Evolutionary conservation across 2,888 invertebrate genomes (phyloP).

Genomic region (Ichneumoninae sp.): DNA sequence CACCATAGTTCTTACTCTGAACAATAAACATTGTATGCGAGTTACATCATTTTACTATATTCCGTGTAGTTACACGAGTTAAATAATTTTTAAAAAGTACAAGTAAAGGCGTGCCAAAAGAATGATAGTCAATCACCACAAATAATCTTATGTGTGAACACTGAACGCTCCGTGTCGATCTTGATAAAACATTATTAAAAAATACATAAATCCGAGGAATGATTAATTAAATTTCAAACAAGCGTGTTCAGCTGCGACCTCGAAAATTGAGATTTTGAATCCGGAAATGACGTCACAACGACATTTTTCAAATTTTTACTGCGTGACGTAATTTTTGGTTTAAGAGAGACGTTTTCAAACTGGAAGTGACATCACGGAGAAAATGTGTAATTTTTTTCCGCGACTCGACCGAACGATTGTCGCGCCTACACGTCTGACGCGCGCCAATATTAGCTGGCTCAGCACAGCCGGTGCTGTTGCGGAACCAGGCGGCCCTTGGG

Average conservation of each 20-base stretch:
- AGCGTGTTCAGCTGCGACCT: constrained; percentile 7
- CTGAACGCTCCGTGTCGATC: constrained; percentile 59
- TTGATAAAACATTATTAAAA: constrained; percentile 62
- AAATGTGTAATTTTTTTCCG: constrained; percentile 21
- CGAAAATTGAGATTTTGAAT: not conserved
- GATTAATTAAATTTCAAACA: constrained; percentile 53
- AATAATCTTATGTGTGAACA: constrained; percentile 31
- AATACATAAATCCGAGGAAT: constrained; percentile 44
- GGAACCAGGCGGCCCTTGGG: constrained; percentile 72
- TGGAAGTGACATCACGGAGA: not conserved
- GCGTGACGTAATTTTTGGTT: no score
- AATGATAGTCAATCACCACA: constrained; percentile 20
- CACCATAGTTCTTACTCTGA: constrained; percentile 1
- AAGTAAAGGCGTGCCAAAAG: constrained; percentile 10
- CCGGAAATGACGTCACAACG: not conserved
- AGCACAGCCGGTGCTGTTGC: constrained; percentile 72
- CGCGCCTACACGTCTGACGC: constrained; percentile 41
- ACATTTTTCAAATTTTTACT: no score
- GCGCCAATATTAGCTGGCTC: constrained; percentile 72
- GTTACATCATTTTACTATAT: constrained; percentile 15
- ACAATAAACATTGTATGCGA: constrained; percentile 19
- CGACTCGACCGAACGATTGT: constrained; percentile 38
- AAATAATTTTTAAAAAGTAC: not conserved
- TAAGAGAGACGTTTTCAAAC: not conserved
- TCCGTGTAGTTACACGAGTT: not conserved